Conservation (phyloP, 2,797 vertebrate genomes). For the Amblyraja radiata region DNA sequence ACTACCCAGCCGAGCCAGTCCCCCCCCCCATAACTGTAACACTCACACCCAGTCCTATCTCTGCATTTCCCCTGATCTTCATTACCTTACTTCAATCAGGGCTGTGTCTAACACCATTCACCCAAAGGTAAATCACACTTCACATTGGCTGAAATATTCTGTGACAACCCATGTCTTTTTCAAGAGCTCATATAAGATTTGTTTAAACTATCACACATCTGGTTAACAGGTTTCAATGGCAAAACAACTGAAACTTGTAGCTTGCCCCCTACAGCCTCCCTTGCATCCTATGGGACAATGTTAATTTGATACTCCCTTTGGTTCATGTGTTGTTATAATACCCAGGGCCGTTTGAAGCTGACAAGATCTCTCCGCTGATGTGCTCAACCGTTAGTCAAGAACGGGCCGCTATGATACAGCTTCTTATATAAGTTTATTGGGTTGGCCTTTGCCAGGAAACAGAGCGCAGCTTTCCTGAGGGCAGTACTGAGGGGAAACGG, state of each 20-base stretch:
- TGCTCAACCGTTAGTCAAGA: background rate
- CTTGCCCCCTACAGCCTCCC: background rate
- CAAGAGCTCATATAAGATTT: background rate
- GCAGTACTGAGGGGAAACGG: background rate
- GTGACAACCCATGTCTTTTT: background rate
- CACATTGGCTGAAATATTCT: background rate
- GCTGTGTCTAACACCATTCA: background rate
- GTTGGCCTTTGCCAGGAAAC: background rate
- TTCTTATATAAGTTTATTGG: background rate
- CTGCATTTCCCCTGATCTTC: background rate
- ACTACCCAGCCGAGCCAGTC: too few relatives aligned
- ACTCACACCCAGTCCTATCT: too few relatives aligned
- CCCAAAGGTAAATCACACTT: background rate
- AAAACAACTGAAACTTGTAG: background rate
- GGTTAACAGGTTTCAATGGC: conserved; percentile 15
- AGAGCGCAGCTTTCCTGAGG: background rate
- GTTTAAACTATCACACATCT: background rate
- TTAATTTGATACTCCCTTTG: background rate
- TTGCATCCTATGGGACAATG: background rate
- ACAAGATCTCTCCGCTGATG: background rate
- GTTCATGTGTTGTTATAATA: background rate
- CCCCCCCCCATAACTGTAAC: too few relatives aligned
- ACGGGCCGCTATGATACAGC: background rate
- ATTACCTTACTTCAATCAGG: background rate
- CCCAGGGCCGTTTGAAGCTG: conserved; percentile 24